Conservation (phyloP, 2,888 invertebrate genomes). For the Catocala fraxini region DNA sequence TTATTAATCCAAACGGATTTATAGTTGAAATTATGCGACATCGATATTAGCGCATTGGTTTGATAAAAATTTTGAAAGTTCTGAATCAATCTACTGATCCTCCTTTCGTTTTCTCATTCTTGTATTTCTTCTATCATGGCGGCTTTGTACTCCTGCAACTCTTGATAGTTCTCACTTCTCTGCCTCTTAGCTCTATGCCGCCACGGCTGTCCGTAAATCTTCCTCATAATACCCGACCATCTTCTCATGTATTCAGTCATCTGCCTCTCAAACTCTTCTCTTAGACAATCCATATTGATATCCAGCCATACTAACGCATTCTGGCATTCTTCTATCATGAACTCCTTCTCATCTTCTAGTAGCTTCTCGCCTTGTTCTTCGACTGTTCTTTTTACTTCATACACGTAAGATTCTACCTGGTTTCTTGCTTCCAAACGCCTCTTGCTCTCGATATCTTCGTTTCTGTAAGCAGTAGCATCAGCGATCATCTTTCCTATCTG, state of each 20-base stretch:
- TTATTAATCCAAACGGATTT: no score
- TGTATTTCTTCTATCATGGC: constrained; percentile 40
- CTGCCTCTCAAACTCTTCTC: constrained; percentile 71
- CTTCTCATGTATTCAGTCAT: constrained; percentile 64
- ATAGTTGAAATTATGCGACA: no score
- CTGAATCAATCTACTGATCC: no score
- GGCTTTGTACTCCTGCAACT: constrained; percentile 28
- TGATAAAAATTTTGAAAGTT: no score
- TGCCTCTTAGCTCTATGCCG: constrained; percentile 59
- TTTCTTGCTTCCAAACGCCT: constrained; percentile 68
- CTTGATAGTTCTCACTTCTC: constrained; percentile 50
- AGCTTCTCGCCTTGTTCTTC: constrained; percentile 57
- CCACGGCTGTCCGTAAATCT: constrained; percentile 54
- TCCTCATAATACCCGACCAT: constrained; percentile 66
- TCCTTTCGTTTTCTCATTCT: constrained; percentile 3
- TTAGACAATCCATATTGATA: constrained; percentile 59
- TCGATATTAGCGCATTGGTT: no score
- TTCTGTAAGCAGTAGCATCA: constrained; percentile 62
- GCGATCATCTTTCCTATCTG: constrained; percentile 70
- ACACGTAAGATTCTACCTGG: constrained; percentile 72
- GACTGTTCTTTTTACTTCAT: constrained; percentile 62
- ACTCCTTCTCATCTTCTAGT: constrained; percentile 55
- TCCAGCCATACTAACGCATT: constrained; percentile 69
- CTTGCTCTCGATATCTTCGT: constrained; percentile 70
- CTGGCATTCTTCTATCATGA: constrained; percentile 62